Conservation (phyloP, 2,888 invertebrate genomes). For the Nephrocerus scutellatus region DNA sequence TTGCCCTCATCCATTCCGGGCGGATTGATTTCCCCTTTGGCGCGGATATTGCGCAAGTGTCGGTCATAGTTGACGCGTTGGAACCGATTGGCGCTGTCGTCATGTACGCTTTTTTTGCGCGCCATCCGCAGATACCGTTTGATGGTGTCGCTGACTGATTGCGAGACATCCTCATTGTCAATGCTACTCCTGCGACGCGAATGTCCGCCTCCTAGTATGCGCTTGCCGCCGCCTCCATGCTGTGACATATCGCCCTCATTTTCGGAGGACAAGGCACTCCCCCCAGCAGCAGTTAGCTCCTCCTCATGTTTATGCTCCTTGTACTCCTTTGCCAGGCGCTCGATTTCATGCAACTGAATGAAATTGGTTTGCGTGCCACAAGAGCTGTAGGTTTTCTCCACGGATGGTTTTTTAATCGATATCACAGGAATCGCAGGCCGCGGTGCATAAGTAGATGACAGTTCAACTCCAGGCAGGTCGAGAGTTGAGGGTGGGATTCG, state of each 20-base stretch:
- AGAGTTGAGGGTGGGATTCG: slow-evolving; percentile 27
- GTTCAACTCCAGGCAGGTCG: slow-evolving; percentile 15
- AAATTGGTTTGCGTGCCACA: slow-evolving; percentile 41
- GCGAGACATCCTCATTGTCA: slow-evolving; percentile 77
- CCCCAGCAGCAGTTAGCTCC: slow-evolving; percentile 26
- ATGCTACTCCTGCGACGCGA: slow-evolving; percentile 65
- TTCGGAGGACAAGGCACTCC: slow-evolving; percentile 24
- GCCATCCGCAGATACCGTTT: slow-evolving; percentile 82
- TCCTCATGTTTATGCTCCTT: slow-evolving; percentile 29
- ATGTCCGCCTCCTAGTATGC: slow-evolving; percentile 22
- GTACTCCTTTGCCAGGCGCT: slow-evolving; percentile 36
- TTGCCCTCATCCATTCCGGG: slow-evolving; percentile 72
- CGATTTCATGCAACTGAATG: slow-evolving; percentile 36
- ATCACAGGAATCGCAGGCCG: not conserved
- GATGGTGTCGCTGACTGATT: slow-evolving; percentile 80
- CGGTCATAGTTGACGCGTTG: slow-evolving; percentile 84
- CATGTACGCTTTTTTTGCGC: slow-evolving; percentile 71
- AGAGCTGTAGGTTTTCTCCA: slow-evolving; percentile 23
- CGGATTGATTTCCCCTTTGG: slow-evolving; percentile 66
- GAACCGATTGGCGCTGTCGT: slow-evolving; percentile 72
- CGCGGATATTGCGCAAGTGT: slow-evolving; percentile 74
- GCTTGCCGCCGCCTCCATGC: slow-evolving; percentile 26
- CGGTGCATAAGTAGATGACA: slow-evolving; percentile 7
- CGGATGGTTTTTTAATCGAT: slow-evolving; percentile 10
- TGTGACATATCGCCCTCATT: slow-evolving; percentile 34